A percentile compares a stretch with the other conserved stretches of the same genome.
These are phyloP conservation scores for Monochamus alternatus DNA, from an alignment of 2,888 invertebrate genomes.

Conservation along the genomic window DNA sequence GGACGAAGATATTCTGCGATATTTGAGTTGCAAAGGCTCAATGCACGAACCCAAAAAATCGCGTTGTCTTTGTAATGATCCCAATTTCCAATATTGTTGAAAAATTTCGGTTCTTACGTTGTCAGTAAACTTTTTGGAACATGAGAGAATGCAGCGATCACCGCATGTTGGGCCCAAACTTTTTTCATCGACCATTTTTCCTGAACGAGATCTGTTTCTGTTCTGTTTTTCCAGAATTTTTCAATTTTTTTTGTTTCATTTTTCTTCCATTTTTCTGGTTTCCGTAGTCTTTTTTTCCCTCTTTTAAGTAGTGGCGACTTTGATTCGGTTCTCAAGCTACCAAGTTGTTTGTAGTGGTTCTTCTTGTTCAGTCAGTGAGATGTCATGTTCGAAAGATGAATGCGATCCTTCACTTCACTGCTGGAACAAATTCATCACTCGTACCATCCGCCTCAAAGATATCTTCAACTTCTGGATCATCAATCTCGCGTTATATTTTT, in stretches of 20 bases:
- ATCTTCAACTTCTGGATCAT: not conserved
- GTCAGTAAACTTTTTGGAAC: constrained; percentile 25
- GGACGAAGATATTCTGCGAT: constrained; percentile 8
- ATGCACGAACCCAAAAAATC: constrained; percentile 40
- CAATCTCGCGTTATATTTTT: not conserved
- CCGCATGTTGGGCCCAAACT: not conserved
- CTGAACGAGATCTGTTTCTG: not conserved
- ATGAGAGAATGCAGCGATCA: not conserved
- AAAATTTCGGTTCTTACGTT: constrained; percentile 31
- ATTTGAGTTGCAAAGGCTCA: constrained; percentile 27
- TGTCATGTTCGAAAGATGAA: not conserved
- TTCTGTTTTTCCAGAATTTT: not conserved
- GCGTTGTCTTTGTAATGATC: constrained; percentile 41
- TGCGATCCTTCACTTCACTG: not conserved
- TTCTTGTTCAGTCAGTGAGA: not conserved
- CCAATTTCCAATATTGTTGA: constrained; percentile 37
- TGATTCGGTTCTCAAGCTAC: not conserved
- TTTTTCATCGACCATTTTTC: not conserved
- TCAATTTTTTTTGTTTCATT: not conserved
- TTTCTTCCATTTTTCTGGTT: not conserved
- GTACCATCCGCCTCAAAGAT: not conserved
- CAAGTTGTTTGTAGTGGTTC: not conserved
- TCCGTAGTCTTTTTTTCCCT: not conserved
- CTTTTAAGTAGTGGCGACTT: not conserved
- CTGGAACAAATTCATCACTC: not conserved